phyloP scores from a whole-genome alignment of 2,113 vertebrate genomes.

The Saguinus midas region DNA sequence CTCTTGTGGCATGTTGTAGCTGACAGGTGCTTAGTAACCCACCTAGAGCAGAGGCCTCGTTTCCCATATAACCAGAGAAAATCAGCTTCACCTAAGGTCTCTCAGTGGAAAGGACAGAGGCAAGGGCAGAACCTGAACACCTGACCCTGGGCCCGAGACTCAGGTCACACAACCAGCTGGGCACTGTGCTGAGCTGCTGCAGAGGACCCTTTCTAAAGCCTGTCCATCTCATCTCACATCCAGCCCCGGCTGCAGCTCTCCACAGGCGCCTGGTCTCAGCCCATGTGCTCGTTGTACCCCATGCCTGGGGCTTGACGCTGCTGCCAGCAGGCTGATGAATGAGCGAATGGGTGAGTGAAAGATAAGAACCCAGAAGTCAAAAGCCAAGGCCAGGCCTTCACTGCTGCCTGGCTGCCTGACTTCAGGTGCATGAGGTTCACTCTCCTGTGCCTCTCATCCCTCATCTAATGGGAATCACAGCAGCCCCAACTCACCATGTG shows the following conservation, averaged over 20 bases:
- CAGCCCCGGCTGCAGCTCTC: rapidly evolving
- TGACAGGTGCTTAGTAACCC: neutral
- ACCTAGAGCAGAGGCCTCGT: neutral
- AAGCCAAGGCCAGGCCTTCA: neutral
- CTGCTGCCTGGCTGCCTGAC: neutral
- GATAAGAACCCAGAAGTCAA: neutral
- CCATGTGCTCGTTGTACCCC: too few species aligned
- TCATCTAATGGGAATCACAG: rapidly evolving
- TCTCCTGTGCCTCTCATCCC: neutral
- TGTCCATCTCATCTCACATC: rapidly evolving
- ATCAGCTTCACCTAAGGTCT: neutral
- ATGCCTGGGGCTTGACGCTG: rapidly evolving
- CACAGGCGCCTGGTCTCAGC: neutral
- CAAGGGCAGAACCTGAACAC: rapidly evolving
- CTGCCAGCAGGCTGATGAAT: neutral
- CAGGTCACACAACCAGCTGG: rapidly evolving
- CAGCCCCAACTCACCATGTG: neutral
- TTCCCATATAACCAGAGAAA: neutral
- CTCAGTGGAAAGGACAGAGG: neutral
- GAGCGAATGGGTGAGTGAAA: rapidly evolving
- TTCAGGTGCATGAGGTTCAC: neutral
- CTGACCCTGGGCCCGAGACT: neutral
- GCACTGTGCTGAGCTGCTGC: neutral
- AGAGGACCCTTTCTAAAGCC: neutral
- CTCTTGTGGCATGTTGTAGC: neutral